A percentile compares a stretch with the other conserved stretches of the same genome.
phyloP scores from a whole-genome alignment of 2,888 invertebrate species.

The Neoitamus cyanurus region DNA sequence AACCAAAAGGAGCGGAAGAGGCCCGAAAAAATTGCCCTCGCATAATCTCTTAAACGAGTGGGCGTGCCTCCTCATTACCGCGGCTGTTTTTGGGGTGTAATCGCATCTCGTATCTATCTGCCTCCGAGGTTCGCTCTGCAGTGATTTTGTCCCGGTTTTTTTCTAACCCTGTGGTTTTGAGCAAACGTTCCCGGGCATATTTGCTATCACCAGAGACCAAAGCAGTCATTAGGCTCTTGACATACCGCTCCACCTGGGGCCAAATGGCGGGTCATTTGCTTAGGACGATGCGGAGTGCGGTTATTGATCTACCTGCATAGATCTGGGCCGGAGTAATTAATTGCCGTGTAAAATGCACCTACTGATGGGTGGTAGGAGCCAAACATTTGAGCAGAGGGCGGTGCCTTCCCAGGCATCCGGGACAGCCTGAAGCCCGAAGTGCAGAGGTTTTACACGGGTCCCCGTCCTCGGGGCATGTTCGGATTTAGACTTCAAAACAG shows the following conservation, averaged over 20 bases:
- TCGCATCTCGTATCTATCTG: slow-evolving; percentile 10
- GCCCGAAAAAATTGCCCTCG: slow-evolving; percentile 1
- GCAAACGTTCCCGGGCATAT: background rate
- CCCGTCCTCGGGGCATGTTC: background rate
- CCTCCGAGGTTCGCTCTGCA: background rate
- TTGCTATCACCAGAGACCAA: background rate
- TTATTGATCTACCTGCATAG: background rate
- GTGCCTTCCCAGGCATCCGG: background rate
- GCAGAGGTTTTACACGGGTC: background rate
- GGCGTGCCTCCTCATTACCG: slow-evolving; percentile 17
- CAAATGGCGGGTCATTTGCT: background rate
- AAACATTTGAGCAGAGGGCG: background rate
- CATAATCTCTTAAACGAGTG: slow-evolving; percentile 28
- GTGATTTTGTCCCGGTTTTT: background rate
- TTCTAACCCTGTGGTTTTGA: background rate
- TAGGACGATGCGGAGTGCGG: background rate
- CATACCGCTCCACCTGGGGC: background rate
- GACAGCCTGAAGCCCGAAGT: background rate
- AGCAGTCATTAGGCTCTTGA: background rate
- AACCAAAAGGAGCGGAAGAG: background rate
- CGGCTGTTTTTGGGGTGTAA: slow-evolving; percentile 21
- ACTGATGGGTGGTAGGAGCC: background rate
- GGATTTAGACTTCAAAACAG: background rate
- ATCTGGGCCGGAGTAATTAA: background rate
- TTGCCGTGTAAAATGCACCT: background rate